Evolutionary conservation across 1,140 invertebrate genomes (phyloP).

Genomic region (Bombus breviceps): DNA sequence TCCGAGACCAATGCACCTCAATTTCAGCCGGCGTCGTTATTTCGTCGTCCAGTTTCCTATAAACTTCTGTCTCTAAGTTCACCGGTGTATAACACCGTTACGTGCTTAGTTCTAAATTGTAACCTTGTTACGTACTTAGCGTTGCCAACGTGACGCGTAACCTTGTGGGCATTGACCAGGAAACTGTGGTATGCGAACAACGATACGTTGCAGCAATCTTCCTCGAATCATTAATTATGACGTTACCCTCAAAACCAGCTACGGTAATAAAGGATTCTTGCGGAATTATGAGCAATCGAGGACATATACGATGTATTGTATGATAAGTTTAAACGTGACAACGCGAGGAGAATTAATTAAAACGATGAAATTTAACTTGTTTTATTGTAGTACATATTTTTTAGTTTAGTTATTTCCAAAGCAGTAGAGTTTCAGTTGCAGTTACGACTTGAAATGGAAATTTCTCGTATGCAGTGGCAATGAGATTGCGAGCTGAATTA

Average conservation of each 20-base stretch:
- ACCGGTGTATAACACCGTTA: background rate
- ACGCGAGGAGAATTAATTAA: background rate
- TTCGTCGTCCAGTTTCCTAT: background rate
- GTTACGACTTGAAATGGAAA: background rate
- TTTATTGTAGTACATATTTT: too few species aligned
- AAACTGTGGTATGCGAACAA: constrained; percentile 23
- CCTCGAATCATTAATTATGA: constrained; percentile 33
- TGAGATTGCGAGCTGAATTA: constrained; percentile 17
- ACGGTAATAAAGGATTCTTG: background rate
- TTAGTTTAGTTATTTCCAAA: background rate
- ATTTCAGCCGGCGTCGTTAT: background rate
- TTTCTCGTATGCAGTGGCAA: too few species aligned
- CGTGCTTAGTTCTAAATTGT: constrained; percentile 40
- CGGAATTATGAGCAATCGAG: background rate
- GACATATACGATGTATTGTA: background rate
- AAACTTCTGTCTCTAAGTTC: constrained; percentile 12
- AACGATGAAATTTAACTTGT: too few species aligned
- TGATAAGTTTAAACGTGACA: background rate
- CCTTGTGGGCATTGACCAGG: constrained; percentile 35
- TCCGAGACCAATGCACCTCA: background rate
- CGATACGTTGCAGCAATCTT: constrained; percentile 20
- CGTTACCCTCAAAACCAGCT: background rate
- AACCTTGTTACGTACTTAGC: constrained; percentile 50
- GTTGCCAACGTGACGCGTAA: constrained; percentile 42
- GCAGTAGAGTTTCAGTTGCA: too few species aligned